Conservation (phyloP, 2,113 vertebrate species). For the Spheniscus mendiculus region DNA sequence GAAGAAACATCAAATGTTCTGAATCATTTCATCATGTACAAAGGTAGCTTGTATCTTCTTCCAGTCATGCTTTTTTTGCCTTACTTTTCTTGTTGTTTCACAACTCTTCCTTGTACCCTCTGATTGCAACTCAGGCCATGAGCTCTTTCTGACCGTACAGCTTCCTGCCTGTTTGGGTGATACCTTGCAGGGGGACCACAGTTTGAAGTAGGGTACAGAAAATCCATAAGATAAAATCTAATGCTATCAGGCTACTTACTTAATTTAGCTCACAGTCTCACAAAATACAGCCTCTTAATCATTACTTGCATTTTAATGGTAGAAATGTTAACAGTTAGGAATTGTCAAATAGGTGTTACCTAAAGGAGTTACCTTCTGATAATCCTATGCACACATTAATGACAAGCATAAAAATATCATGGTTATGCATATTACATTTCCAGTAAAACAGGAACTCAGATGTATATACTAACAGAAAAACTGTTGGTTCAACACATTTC, state of each 20-base stretch:
- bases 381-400: background rate
- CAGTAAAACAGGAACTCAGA: background rate
- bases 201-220: background rate
- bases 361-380: background rate
- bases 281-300: background rate
- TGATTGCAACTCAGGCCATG: background rate
- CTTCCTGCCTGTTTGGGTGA: background rate
- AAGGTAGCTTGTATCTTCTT: background rate
- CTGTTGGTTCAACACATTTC: background rate
- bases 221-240: background rate
- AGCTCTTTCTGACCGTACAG: background rate
- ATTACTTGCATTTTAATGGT: background rate
- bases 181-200: background rate
- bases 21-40: background rate
- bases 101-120: background rate
- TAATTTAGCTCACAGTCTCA: background rate
- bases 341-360: background rate
- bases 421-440: background rate
- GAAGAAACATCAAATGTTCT: background rate
- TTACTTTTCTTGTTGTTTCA: background rate
- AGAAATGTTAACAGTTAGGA: background rate
- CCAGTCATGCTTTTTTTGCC: background rate
- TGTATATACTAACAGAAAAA: background rate
- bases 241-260: background rate
- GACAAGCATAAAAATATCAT: background rate